phyloP scores from a whole-genome alignment of 2,888 invertebrate genomes.

The Brachycybe producta region DNA sequence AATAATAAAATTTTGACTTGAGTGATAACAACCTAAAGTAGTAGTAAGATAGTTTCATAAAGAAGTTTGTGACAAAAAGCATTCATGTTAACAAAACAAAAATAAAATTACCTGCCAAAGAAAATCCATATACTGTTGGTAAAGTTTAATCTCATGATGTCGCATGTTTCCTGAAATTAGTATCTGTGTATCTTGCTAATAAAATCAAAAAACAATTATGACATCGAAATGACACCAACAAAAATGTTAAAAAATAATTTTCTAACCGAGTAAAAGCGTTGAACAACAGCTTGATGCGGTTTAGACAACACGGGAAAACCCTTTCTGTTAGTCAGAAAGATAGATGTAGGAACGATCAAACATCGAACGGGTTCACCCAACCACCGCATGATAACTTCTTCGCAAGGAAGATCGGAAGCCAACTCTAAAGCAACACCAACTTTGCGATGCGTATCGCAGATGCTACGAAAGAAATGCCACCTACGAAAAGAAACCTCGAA shows the following conservation, averaged over 20 bases:
- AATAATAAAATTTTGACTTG: no score
- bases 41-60: no score
- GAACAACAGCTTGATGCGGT: slow-evolving; percentile 54
- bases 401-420: slow-evolving; percentile 62
- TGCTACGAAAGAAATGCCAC: slow-evolving; percentile 42
- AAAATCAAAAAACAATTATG: slow-evolving; percentile 34
- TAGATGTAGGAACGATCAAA: slow-evolving; percentile 59
- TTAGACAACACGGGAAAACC: slow-evolving; percentile 69
- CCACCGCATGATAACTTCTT: slow-evolving; percentile 61
- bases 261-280: slow-evolving; percentile 38
- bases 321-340: slow-evolving; percentile 78
- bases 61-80: no score
- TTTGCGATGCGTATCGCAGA: slow-evolving; percentile 41
- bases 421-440: slow-evolving; percentile 65
- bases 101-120: slow-evolving; percentile 43
- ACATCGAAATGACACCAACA: no score
- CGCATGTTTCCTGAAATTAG: slow-evolving; percentile 51
- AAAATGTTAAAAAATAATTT: no score
- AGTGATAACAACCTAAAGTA: no score
- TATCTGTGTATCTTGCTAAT: slow-evolving; percentile 52
- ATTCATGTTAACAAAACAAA: no score
- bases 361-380: slow-evolving; percentile 85
- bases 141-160: slow-evolving; percentile 44
- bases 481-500: no score
- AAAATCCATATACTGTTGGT: slow-evolving; percentile 54